Evolutionary conservation across 2,113 vertebrate species (phyloP).

Genomic region (Tursiops truncatus): DNA sequence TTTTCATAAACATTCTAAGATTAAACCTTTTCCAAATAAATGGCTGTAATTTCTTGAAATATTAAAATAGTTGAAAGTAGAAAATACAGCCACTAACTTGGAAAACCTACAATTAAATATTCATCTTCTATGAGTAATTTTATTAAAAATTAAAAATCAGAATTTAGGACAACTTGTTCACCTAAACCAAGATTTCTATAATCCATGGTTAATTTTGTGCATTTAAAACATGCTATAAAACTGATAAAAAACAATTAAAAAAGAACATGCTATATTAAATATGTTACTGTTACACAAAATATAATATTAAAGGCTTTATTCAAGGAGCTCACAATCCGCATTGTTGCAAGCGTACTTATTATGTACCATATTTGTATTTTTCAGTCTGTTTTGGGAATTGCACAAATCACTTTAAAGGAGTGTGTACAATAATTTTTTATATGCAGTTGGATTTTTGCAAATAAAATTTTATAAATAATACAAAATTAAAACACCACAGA

Average conservation of each 20-base stretch:
- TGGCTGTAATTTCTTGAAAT: neutral
- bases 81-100: neutral
- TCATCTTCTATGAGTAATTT: neutral
- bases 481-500: neutral
- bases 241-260: too few species aligned
- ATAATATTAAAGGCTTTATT: neutral
- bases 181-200: neutral
- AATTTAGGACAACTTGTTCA: neutral
- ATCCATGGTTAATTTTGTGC: neutral
- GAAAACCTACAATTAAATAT: neutral
- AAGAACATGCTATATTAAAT: neutral
- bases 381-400: neutral
- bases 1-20: neutral
- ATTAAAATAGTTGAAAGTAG: neutral
- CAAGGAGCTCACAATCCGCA: neutral
- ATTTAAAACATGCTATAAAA: neutral
- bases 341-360: neutral
- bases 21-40: neutral
- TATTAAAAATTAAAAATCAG: neutral
- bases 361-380: neutral
- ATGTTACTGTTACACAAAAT: neutral
- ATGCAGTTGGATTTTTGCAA: neutral
- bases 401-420: neutral
- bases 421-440: neutral
- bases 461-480: slow-evolving; percentile 2